Evolutionary conservation across 2,888 invertebrate species (phyloP), one percentile per base, ranked within the genome.

Genomic region (Stenichneumon culpator): DNA sequence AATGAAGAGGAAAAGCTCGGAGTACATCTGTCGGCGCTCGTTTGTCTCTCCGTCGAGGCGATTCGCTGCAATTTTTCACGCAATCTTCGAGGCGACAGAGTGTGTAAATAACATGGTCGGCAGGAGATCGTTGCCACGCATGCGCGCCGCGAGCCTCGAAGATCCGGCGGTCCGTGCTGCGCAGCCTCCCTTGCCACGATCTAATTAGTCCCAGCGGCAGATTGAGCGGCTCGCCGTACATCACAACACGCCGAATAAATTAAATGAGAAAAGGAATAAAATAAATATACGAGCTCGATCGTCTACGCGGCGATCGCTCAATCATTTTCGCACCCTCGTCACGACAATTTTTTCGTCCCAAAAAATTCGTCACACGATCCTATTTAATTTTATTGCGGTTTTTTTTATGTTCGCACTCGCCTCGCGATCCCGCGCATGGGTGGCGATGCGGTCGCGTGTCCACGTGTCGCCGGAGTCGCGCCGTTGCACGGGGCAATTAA

Each of bases 11-110:
- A 72, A 83, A 83, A 86, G 54, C 57, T 72, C 84, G 79, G 25
- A 82, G 74, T 25, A 77, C 68, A 63, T 83, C 54, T 84, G 83
- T 87, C 86, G 81, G 78, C 74, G 79, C 82, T 87, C 84, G 79
- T 87, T 87, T 86, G 79, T 86, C 83, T 84, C 78, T 44, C n/a
- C 39, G 22, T 73, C 67, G 65, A 86, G 80, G 81, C 77, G 83
- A 87, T 83, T 85, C 83, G 79, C 80, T 82, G 80, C 83, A 63
- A 82, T 84, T 87, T 87, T 86, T 87, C 81, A 70, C 63, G 28
- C 44, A 50, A 57, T 83, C 72, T 77, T 65, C 44, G 57, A 65
- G 77, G 50, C 75, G 63, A 79, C 73, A 22, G 68, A 87, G 69
- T 75, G 63, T 60, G 77, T 65, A 80, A 83, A 68, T 82, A 79